phyloP scores from a whole-genome alignment of 2,888 invertebrate genomes.

The Oscheius sp. region DNA sequence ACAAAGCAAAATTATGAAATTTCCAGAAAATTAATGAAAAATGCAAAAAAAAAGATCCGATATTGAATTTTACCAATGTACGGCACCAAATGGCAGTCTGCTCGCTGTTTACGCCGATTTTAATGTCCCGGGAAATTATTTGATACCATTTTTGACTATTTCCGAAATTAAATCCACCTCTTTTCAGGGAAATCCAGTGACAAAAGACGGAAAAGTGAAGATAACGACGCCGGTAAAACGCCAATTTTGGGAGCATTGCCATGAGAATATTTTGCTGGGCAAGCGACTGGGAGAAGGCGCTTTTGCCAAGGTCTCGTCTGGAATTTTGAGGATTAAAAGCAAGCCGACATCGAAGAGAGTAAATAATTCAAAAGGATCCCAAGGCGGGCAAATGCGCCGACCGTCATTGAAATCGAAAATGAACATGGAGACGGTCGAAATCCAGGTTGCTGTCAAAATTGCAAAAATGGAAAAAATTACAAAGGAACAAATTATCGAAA shows the following conservation, averaged over 20 bases:
- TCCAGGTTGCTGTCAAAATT: conserved; percentile 3
- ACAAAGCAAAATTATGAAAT: too few species aligned
- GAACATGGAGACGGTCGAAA: too few species aligned
- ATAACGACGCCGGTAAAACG: conserved; percentile 40
- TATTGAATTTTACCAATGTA: too few species aligned
- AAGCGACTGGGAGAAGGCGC: conserved; percentile 68
- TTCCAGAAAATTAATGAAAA: too few species aligned
- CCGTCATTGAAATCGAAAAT: too few species aligned
- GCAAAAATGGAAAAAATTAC: conserved; percentile 59
- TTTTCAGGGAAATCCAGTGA: background rate
- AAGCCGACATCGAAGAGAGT: too few species aligned
- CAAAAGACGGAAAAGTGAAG: background rate
- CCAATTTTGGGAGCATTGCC: conserved; percentile 62
- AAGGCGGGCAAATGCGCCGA: too few species aligned
- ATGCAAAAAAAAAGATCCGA: too few species aligned
- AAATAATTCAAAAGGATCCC: too few species aligned
- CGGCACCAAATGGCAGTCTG: too few species aligned
- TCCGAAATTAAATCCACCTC: conserved; percentile 38
- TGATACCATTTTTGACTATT: conserved; percentile 40
- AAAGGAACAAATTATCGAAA: conserved; percentile 65
- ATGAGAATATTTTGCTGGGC: conserved; percentile 55
- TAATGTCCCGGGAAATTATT: too few species aligned
- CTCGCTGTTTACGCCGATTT: too few species aligned
- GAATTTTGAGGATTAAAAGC: background rate
- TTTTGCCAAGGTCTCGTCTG: conserved; percentile 59